Evolutionary conservation across 2,113 vertebrate genomes (phyloP).

Genomic region (Periophthalmus modestus): DNA sequence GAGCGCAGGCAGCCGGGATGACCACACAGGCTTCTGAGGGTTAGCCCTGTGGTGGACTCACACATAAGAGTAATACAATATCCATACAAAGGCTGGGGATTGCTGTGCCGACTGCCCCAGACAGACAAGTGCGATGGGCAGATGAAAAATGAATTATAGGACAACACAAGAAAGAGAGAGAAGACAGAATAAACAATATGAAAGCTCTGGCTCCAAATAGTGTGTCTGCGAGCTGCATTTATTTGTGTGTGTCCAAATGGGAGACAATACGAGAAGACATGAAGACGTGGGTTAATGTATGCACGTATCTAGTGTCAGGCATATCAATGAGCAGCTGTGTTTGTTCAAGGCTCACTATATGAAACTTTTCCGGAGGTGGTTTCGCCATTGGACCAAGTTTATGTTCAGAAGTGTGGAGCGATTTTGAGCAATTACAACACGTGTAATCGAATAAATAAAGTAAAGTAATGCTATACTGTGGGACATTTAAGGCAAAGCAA

Average conservation of each 20-base stretch:
- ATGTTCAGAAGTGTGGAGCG: background rate
- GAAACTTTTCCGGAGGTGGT: too few relatives aligned
- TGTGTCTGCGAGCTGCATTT: slow-evolving; percentile 35
- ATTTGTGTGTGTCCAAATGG: slow-evolving; percentile 21
- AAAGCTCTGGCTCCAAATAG: slow-evolving; percentile 57
- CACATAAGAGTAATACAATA: slow-evolving; percentile 62
- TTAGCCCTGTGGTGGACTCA: slow-evolving; percentile 18
- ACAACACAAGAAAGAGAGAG: slow-evolving; percentile 62
- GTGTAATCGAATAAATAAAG: background rate
- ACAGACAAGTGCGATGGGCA: slow-evolving; percentile 60
- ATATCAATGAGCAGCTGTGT: slow-evolving; percentile 26
- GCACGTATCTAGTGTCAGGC: slow-evolving; percentile 24
- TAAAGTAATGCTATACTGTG: too few relatives aligned
- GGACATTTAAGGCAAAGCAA: too few relatives aligned
- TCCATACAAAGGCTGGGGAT: slow-evolving; percentile 59
- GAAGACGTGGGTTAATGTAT: slow-evolving; percentile 35
- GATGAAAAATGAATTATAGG: slow-evolving; percentile 75
- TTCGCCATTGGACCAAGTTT: background rate
- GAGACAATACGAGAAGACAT: slow-evolving; percentile 39
- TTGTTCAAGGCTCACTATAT: slow-evolving; percentile 36
- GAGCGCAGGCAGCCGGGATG: slow-evolving; percentile 21
- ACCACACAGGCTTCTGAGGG: slow-evolving; percentile 44
- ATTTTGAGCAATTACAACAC: too few relatives aligned
- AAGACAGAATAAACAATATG: slow-evolving; percentile 71
- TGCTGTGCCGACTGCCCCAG: slow-evolving; percentile 50